Percentiles rank a stretch among this genome's conserved stretches.
These are phyloP conservation scores for Todiramphus chloris DNA, from an alignment of 2,113 vertebrate genomes.

Conservation along the genomic window DNA sequence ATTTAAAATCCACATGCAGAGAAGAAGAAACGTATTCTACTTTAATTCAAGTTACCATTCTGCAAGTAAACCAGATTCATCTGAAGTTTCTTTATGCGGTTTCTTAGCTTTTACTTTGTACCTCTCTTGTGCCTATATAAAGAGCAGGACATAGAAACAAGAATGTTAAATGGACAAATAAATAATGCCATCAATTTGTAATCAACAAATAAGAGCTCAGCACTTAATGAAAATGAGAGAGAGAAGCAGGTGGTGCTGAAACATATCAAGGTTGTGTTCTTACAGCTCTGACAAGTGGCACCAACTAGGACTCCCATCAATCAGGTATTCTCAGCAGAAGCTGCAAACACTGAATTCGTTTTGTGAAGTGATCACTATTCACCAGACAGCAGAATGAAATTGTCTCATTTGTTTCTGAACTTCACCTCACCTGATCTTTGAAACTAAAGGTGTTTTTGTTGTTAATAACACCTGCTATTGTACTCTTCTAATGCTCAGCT, in stretches of 20 bases:
- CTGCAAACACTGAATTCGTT: not conserved
- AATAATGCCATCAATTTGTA: not conserved
- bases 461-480: not conserved
- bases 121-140: not conserved
- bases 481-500: not conserved
- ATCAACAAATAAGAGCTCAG: not conserved
- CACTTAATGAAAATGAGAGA: not conserved
- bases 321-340: not conserved
- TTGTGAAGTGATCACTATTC: not conserved
- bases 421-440: not conserved
- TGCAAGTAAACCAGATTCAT: not conserved
- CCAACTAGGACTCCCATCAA: not conserved
- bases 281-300: not conserved
- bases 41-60: not conserved
- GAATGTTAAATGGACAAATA: not conserved
- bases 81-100: not conserved
- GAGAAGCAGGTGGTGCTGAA: not conserved
- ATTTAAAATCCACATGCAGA: not conserved
- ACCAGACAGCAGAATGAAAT: not conserved
- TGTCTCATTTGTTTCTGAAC: not conserved
- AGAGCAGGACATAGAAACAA: not conserved
- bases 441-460: not conserved
- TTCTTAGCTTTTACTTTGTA: not conserved
- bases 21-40: not conserved
- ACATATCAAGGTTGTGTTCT: not conserved